Percentiles rank a stretch among this genome's conserved stretches.
Evolutionary conservation across 2,797 vertebrate genomes (phyloP).

Genomic region (Hoplostethus atlanticus): DNA sequence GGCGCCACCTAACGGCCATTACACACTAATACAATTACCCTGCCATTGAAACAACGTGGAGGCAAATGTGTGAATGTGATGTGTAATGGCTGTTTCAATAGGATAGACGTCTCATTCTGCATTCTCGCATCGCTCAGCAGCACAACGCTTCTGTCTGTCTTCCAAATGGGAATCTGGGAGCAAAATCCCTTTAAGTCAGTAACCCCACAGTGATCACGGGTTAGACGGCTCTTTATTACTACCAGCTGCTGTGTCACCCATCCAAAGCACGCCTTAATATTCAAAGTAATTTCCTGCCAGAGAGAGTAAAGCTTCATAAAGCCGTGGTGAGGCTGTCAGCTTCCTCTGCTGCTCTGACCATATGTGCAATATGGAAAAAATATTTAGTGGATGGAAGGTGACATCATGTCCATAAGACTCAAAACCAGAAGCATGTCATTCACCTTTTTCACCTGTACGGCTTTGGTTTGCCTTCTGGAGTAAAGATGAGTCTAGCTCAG

Average conservation of each 20-base stretch:
- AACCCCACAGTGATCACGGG: slow-evolving; percentile 51
- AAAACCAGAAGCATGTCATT: too few relatives aligned
- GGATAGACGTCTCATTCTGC: slow-evolving; percentile 25
- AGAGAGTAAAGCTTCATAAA: slow-evolving; percentile 51
- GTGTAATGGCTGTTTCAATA: too few relatives aligned
- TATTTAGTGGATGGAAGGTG: background rate
- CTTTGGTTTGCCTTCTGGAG: background rate
- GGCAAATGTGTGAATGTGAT: too few relatives aligned
- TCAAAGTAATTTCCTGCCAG: slow-evolving; percentile 39
- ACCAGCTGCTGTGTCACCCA: slow-evolving; percentile 70
- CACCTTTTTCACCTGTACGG: background rate
- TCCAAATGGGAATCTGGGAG: slow-evolving; percentile 65
- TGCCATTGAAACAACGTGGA: background rate
- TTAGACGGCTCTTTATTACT: slow-evolving; percentile 43
- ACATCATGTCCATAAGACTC: background rate
- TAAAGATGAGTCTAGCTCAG: background rate
- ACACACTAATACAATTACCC: background rate
- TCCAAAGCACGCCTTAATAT: slow-evolving; percentile 50
- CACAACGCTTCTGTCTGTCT: slow-evolving; percentile 41
- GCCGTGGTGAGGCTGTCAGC: slow-evolving; percentile 9
- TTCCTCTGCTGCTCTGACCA: slow-evolving; percentile 10
- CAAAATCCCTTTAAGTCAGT: slow-evolving; percentile 69
- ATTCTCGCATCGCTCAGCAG: slow-evolving; percentile 44
- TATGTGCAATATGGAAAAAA: slow-evolving; percentile 24
- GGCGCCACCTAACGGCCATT: slow-evolving; percentile 45